Evolutionary conservation across 53 echinoderm and acorn worm genomes (phyloP), one percentile per base, ranked within the genome.

Genomic region (Arbacia lixula): DNA sequence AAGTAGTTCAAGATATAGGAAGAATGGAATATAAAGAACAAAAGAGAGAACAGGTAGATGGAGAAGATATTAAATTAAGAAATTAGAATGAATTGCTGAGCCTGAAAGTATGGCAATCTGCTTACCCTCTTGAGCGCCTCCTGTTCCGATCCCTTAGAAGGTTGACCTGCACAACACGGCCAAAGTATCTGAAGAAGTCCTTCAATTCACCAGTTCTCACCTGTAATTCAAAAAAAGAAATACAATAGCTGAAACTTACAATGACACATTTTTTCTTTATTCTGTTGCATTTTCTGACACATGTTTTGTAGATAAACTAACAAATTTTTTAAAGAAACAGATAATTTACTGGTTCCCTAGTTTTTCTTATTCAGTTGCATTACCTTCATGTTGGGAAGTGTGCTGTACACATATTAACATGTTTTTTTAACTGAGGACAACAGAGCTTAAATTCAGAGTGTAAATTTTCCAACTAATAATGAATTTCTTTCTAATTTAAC

Each of bases 51-150:
- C n/a, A n/a, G n/a, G n/a, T n/a, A n/a, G n/a, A n/a, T n/a, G n/a
- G n/a, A n/a, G n/a, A n/a, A n/a, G n/a, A n/a, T n/a, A n/a, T n/a
- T n/a, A n/a, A n/a, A n/a, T n/a, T n/a, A n/a, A n/a, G n/a, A n/a
- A n/a, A n/a, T n/a, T n/a, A n/a, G n/a, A n/a, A n/a, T n/a, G n/a
- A n/a, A n/a, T n/a, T 51, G 28, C 25, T 10, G 5, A 60, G 11
- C 3, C 60, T 11, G 24, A 60, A 19, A 25, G 10, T 3, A 24
- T 21, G 26, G 60, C 26, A 21, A 65, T 65, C 6, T 2, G 46
- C 72, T 71, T 26, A 88, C 88, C 88, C 88, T 62, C 80, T 69
- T 58, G 80, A 88, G 58, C 73, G 71, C 61, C 62, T 83, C 31
- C 83, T 71, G 31, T 80, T 57, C 21, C 75, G 46, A 71, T 88